Evolutionary conservation across 2,888 invertebrate species (phyloP).

Genomic region (Eumacrocentrus americanus): DNA sequence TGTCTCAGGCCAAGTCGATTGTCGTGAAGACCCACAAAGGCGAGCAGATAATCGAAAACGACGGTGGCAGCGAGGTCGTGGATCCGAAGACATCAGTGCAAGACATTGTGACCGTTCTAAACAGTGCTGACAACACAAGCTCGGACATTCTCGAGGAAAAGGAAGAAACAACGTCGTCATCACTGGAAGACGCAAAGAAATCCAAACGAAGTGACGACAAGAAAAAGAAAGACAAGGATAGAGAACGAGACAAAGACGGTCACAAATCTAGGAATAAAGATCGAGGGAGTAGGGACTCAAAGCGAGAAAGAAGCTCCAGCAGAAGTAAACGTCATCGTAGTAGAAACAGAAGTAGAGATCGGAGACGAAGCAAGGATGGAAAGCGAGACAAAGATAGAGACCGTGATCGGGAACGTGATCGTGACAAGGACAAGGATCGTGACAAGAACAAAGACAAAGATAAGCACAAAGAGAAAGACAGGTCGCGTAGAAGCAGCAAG

Average conservation of each 20-base stretch:
- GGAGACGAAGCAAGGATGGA: constrained; percentile 50
- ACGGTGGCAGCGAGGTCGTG: constrained; percentile 63
- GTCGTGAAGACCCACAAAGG: constrained; percentile 95
- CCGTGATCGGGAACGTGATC: constrained; percentile 42
- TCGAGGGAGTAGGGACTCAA: constrained; percentile 36
- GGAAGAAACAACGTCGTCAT: constrained; percentile 24
- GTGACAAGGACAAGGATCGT: constrained; percentile 47
- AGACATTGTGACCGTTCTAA: constrained; percentile 70
- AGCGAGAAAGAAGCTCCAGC: constrained; percentile 41
- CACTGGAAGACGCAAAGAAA: constrained; percentile 48
- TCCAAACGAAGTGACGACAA: constrained; percentile 39
- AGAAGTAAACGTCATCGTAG: constrained; percentile 45
- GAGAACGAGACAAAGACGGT: constrained; percentile 50
- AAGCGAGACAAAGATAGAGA: constrained; percentile 38
- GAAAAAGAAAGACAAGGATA: constrained; percentile 46
- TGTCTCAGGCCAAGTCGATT: constrained; percentile 80
- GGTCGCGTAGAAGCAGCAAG: constrained; percentile 40
- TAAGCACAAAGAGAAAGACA: constrained; percentile 45
- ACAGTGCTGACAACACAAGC: constrained; percentile 57
- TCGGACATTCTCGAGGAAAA: constrained; percentile 44
- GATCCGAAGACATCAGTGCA: constrained; percentile 69
- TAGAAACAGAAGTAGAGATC: constrained; percentile 46
- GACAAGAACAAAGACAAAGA: constrained; percentile 44
- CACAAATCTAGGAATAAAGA: constrained; percentile 37
- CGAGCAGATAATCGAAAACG: constrained; percentile 69